These are phyloP conservation scores for Coryphaenoides rupestris DNA, from an alignment of 2,113 vertebrate genomes.

Conservation along the genomic window DNA sequence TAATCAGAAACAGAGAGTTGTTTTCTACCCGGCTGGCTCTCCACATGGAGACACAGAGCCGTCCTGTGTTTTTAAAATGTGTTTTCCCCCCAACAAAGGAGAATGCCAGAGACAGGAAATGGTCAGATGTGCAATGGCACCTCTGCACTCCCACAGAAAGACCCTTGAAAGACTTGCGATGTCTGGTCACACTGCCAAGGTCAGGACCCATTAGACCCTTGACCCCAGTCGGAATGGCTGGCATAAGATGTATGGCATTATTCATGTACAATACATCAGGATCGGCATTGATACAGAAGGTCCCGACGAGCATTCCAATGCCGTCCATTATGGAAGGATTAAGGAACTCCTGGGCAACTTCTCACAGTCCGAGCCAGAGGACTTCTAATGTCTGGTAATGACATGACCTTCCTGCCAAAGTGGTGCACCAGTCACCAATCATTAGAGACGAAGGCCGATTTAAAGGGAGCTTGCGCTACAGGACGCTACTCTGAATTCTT, in stretches of 20 bases:
- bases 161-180: constrained; percentile 37
- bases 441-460: too few relatives aligned
- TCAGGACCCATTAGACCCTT: constrained; percentile 21
- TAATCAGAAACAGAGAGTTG: constrained; percentile 73
- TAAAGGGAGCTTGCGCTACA: too few relatives aligned
- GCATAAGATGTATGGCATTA: not conserved
- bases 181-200: constrained; percentile 37
- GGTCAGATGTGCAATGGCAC: constrained; percentile 54
- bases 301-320: not conserved
- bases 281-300: not conserved
- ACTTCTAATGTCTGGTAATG: too few relatives aligned
- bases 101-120: constrained; percentile 67
- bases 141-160: constrained; percentile 47
- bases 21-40: constrained; percentile 58
- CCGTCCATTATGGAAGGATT: not conserved
- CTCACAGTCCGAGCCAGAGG: too few relatives aligned
- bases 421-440: too few relatives aligned
- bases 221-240: constrained; percentile 29
- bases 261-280: constrained; percentile 7
- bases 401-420: too few relatives aligned
- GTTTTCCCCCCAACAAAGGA: constrained; percentile 61
- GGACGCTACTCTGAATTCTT: too few relatives aligned
- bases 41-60: constrained; percentile 78
- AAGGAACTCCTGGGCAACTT: not conserved
- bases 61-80: constrained; percentile 72